Evolutionary conservation across 2,797 vertebrate species (phyloP), one percentile per base, ranked within the genome.

Genomic region (Myiotriccus ornatus): DNA sequence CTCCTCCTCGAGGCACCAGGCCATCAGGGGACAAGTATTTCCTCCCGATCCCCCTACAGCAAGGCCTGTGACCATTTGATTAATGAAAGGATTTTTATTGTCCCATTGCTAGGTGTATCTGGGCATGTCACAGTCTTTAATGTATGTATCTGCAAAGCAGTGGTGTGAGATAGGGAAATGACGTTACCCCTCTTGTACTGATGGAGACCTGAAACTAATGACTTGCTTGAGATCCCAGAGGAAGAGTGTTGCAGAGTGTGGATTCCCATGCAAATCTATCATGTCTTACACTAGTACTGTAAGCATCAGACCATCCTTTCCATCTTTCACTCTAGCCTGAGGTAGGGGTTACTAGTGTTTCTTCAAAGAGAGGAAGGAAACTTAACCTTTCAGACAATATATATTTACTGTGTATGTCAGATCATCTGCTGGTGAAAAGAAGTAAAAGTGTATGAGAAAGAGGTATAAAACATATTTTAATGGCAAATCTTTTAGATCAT

Each of bases 221-320:
- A 74, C 64, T 93, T 95, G 60, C 81, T 87, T 90, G 90, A 79
- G 89, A 86, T 88, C 93, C 68, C 95, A 95, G 67, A 94, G 89
- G 89, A 96, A 94, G 87, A 76, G 16, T 67, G 63, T 56, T 94
- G 55, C 63, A 63, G 57, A 69, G 28, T 71, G 47, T 75, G 67
- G 87, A 75, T 91, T 92, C 83, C 55, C 89, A 56, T 81, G 73
- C 39, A 78, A 52, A 89, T 96, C 85, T 94, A 25, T 93, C 84
- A 77, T 74, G 84, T 88, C 83, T 77, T 69, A 57, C 41, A 16
- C 37, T 47, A 90, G 46, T 67, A 68, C 24, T 84, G 53, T 85
- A 80, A 92, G 57, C 12, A 0, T 55, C 13, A 7, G 70, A 77
- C 65, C 62, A 79, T 95, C 87, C 73, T 89, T 92, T 68, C 89